A percentile compares a stretch with the other conserved stretches of the same genome.
phyloP scores from a whole-genome alignment of 2,888 invertebrate species.

The Bimastos eiseni region DNA sequence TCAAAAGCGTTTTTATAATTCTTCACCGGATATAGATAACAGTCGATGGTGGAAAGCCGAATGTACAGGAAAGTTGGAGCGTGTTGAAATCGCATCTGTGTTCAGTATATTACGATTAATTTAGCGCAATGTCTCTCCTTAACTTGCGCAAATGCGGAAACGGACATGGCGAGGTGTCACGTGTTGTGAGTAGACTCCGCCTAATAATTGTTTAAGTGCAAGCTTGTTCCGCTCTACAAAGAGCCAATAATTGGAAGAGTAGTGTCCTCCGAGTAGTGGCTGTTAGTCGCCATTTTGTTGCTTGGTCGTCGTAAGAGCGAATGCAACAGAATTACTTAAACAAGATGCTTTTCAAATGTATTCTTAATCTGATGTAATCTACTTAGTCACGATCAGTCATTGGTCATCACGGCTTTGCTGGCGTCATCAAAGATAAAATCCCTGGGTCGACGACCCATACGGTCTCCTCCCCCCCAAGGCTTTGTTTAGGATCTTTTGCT shows the following conservation, averaged over 20 bases:
- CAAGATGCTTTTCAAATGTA: too few species aligned
- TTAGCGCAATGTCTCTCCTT: neutral
- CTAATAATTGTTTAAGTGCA: neutral
- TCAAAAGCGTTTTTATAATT: neutral
- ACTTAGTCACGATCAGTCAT: too few species aligned
- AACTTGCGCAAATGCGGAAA: neutral
- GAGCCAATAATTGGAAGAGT: neutral
- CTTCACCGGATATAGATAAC: neutral
- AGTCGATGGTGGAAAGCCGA: neutral
- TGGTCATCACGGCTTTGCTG: too few species aligned
- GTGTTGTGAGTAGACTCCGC: neutral
- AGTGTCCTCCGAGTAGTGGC: neutral
- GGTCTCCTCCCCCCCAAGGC: too few species aligned
- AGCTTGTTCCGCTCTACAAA: neutral
- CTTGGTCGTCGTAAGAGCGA: neutral
- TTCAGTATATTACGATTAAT: neutral
- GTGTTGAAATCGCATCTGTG: too few species aligned
- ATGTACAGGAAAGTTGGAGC: too few species aligned
- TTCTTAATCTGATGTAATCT: too few species aligned
- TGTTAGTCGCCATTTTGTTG: neutral
- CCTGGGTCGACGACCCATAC: too few species aligned
- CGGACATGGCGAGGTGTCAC: neutral
- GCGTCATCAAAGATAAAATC: too few species aligned
- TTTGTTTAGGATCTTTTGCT: too few species aligned
- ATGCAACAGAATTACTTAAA: neutral